These are phyloP conservation scores for Bombus soroeensis DNA, from an alignment of 1,140 invertebrate species.

Conservation along the genomic window DNA sequence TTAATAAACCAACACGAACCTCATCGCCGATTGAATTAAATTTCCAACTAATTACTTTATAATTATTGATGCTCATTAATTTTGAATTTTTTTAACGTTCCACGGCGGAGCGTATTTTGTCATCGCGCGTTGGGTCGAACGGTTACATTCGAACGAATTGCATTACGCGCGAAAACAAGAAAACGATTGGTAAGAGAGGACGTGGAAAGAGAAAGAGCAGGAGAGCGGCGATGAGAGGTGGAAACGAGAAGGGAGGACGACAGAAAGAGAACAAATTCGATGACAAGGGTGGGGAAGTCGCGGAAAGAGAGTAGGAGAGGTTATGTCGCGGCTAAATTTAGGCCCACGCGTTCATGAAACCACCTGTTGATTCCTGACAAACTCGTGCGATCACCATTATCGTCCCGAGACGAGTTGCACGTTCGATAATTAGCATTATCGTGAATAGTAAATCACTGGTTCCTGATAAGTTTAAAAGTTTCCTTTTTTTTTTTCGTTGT, in stretches of 20 bases:
- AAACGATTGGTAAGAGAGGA: neutral
- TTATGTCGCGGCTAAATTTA: conserved; percentile 64
- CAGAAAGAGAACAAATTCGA: conserved; percentile 40
- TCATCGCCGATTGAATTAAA: neutral
- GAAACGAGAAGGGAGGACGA: neutral
- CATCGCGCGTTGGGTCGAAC: neutral
- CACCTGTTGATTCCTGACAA: conserved; percentile 54
- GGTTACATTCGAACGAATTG: neutral
- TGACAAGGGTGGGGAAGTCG: conserved; percentile 16
- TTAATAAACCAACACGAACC: neutral
- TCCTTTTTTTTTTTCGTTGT: neutral
- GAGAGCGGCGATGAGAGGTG: no score
- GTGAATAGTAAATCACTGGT: conserved; percentile 3
- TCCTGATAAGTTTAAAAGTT: neutral
- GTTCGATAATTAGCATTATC: conserved; percentile 9
- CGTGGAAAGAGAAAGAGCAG: neutral
- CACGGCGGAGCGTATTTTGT: neutral
- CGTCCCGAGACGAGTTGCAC: neutral
- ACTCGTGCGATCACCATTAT: conserved; percentile 36
- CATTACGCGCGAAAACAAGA: conserved; percentile 17
- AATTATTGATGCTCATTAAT: neutral
- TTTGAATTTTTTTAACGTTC: neutral
- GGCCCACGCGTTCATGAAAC: conserved; percentile 45
- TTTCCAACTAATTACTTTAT: conserved; percentile 7
- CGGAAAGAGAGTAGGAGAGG: conserved; percentile 41